These are phyloP conservation scores for Dryadula phaetusa DNA, from an alignment of 2,888 invertebrate species.

Conservation along the genomic window DNA sequence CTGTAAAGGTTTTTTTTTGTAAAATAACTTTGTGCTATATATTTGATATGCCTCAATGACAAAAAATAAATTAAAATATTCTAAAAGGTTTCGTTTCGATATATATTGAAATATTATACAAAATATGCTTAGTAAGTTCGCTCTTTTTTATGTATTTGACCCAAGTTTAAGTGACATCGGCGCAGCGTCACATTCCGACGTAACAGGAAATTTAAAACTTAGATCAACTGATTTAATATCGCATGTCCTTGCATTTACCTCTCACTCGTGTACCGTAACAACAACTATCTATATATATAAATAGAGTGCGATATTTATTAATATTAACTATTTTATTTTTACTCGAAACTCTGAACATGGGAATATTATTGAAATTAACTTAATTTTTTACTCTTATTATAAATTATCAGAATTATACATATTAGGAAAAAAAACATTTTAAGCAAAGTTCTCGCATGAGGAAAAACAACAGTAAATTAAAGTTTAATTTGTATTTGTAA, in stretches of 20 bases:
- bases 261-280: slow-evolving; percentile 45
- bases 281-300: slow-evolving; percentile 40
- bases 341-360: background rate
- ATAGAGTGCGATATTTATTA: slow-evolving; percentile 41
- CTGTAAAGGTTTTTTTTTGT: background rate
- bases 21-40: background rate
- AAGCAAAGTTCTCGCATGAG: too few species aligned
- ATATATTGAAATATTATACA: background rate
- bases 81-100: background rate
- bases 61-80: background rate
- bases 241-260: slow-evolving; percentile 49
- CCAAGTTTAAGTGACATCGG: slow-evolving; percentile 15
- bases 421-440: too few species aligned
- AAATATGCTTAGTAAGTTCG: background rate
- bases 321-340: slow-evolving; percentile 6
- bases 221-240: slow-evolving; percentile 42
- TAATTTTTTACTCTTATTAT: too few species aligned
- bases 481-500: too few species aligned
- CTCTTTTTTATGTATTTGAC: background rate
- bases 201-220: slow-evolving; percentile 51
- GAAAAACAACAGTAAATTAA: too few species aligned
- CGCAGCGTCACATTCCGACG: slow-evolving; percentile 39
- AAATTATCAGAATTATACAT: too few species aligned
- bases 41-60: background rate
- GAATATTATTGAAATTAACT: too few species aligned